phyloP scores from a whole-genome alignment of 2,888 invertebrate species.

The Megamerina dolium region DNA sequence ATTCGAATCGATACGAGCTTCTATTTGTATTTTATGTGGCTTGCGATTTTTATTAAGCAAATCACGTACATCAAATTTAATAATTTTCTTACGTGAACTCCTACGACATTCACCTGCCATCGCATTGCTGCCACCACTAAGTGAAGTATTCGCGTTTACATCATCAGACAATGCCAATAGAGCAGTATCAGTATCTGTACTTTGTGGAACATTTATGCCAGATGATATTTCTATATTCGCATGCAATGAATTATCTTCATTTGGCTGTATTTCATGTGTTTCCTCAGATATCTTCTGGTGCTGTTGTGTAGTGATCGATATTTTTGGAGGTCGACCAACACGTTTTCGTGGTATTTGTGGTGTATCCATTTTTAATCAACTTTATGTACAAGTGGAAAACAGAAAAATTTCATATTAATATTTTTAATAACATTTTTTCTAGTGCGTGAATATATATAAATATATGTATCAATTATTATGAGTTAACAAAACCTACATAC shows the following conservation, averaged over 20 bases:
- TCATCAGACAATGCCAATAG: background rate
- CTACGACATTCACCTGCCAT: conserved; percentile 39
- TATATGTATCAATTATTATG: too few relatives aligned
- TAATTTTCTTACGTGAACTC: conserved; percentile 46
- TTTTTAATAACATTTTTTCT: too few relatives aligned
- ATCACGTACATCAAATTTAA: conserved; percentile 46
- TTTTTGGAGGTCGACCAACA: conserved; percentile 2
- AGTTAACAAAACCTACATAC: too few relatives aligned
- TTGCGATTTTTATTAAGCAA: conserved; percentile 43
- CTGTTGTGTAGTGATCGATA: too few relatives aligned
- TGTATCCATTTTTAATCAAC: background rate
- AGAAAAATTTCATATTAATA: too few relatives aligned
- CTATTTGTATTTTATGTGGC: conserved; percentile 44
- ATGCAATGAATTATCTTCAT: too few relatives aligned
- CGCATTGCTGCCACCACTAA: background rate
- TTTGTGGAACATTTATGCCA: background rate
- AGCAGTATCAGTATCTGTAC: background rate
- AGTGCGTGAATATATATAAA: too few relatives aligned
- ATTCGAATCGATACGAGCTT: conserved; percentile 45
- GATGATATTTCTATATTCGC: background rate
- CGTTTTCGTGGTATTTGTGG: conserved; percentile 3
- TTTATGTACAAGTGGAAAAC: too few relatives aligned
- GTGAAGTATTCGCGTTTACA: background rate
- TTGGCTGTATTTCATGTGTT: too few relatives aligned
- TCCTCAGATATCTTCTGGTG: too few relatives aligned